Percentiles rank a stretch among this genome's conserved stretches.
Conservation (phyloP, 2,888 invertebrate species). For the Cinara cedri region DNA sequence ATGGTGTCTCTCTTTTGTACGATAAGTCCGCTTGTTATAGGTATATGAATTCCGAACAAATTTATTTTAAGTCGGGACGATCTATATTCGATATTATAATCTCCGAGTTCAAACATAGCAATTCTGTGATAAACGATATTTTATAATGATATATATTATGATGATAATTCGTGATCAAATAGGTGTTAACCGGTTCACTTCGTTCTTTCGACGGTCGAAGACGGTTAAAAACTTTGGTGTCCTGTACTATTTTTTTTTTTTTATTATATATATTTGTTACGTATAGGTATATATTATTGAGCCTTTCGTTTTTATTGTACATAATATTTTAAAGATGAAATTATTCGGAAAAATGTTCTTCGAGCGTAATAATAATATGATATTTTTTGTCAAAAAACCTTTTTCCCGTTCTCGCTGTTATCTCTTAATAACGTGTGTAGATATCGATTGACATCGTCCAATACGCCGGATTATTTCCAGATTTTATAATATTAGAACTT, state of each 20-base stretch:
- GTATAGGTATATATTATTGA: background rate
- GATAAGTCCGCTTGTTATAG: background rate
- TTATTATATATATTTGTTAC: background rate
- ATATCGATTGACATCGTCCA: too few species aligned
- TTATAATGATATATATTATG: too few species aligned
- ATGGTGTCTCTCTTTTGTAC: slow-evolving; percentile 49
- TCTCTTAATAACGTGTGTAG: too few species aligned
- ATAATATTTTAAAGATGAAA: background rate
- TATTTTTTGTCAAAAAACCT: too few species aligned
- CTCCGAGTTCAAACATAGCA: slow-evolving; percentile 43
- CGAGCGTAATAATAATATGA: too few species aligned
- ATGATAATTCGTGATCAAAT: slow-evolving; percentile 2
- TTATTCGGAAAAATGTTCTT: background rate
- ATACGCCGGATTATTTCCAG: too few species aligned
- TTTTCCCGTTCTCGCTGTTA: too few species aligned
- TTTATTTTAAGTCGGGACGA: slow-evolving; percentile 32
- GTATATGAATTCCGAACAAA: slow-evolving; percentile 26
- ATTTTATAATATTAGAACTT: too few species aligned
- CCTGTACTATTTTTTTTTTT: background rate
- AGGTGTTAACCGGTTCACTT: background rate
- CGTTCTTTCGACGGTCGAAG: background rate
- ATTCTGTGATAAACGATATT: slow-evolving; percentile 40
- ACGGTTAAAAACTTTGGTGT: background rate
- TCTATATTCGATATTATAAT: background rate
- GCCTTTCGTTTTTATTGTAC: background rate